A percentile compares a stretch with the other conserved stretches of the same genome.
phyloP scores from a whole-genome alignment of 2,888 invertebrate species.

The Drosophila kokeensis region DNA sequence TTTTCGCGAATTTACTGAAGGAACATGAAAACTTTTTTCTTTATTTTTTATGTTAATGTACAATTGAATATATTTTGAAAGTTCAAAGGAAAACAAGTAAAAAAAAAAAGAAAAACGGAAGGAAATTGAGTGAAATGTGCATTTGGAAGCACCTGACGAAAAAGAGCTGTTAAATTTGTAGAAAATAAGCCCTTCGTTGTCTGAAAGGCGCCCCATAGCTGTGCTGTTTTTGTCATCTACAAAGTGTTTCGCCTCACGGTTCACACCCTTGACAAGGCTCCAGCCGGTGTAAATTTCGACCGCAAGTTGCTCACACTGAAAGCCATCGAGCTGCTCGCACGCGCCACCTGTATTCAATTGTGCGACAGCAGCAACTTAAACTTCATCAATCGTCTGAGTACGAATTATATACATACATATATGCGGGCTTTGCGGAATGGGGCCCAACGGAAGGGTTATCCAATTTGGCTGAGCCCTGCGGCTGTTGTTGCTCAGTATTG shows the following conservation, averaged over 20 bases:
- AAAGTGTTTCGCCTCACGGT: slow-evolving; percentile 18
- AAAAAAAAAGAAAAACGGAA: not conserved
- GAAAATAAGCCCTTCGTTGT: not conserved
- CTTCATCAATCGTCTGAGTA: slow-evolving; percentile 65
- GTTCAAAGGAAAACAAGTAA: not conserved
- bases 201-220: not conserved
- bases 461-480: slow-evolving; percentile 12
- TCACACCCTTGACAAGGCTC: not conserved
- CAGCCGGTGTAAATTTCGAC: slow-evolving; percentile 62
- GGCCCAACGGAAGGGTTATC: slow-evolving; percentile 20
- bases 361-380: slow-evolving; percentile 36
- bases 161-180: slow-evolving; percentile 6
- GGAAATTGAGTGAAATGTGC: slow-evolving; percentile 6
- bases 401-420: slow-evolving; percentile 34
- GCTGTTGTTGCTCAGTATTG: slow-evolving; percentile 30
- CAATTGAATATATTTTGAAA: not conserved
- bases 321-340: slow-evolving; percentile 56
- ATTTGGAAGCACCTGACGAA: slow-evolving; percentile 2
- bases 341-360: slow-evolving; percentile 64
- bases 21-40: not conserved
- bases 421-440: slow-evolving; percentile 2
- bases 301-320: slow-evolving; percentile 41
- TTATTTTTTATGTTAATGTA: not conserved
- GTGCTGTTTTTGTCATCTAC: slow-evolving; percentile 26
- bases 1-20: not conserved